Evolutionary conservation across 2,888 invertebrate species (phyloP).

Genomic region (Apotomis betuletana): DNA sequence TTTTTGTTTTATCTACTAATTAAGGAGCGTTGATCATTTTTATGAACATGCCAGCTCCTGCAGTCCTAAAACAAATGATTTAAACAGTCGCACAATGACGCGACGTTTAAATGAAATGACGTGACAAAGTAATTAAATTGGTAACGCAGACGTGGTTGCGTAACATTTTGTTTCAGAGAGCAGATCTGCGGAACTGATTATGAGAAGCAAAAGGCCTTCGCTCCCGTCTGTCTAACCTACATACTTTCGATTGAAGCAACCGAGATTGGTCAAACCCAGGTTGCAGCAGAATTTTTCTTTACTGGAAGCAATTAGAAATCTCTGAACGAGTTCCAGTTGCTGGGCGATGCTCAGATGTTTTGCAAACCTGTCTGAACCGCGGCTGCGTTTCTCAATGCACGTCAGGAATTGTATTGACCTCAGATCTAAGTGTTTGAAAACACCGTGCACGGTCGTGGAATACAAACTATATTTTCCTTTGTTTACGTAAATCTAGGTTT

Average conservation of each 20-base stretch:
- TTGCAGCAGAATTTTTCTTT: conserved; percentile 30
- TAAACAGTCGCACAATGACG: conserved; percentile 9
- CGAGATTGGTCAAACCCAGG: conserved; percentile 27
- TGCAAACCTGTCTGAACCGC: conserved; percentile 1
- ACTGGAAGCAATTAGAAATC: conserved; percentile 39
- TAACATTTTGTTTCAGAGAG: conserved; percentile 31
- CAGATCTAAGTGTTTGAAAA: conserved; percentile 20
- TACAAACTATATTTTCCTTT: conserved; percentile 1
- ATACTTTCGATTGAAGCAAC: conserved; percentile 31
- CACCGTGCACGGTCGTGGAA: background rate
- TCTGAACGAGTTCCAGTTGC: conserved; percentile 13
- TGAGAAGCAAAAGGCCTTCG: conserved; percentile 2
- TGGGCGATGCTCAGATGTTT: conserved; percentile 19
- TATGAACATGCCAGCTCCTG: no score
- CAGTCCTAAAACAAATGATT: conserved; percentile 20
- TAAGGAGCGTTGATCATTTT: no score
- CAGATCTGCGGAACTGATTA: conserved; percentile 36
- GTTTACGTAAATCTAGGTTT: conserved; percentile 17
- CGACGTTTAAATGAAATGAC: conserved; percentile 18
- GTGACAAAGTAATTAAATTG: conserved; percentile 37
- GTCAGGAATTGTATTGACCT: background rate
- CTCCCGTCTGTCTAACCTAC: conserved; percentile 30
- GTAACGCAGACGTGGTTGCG: conserved; percentile 21
- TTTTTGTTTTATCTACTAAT: no score
- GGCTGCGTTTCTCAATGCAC: background rate